These are phyloP conservation scores for Tenthredo distinguenda DNA, from an alignment of 2,888 invertebrate species.

Conservation along the genomic window DNA sequence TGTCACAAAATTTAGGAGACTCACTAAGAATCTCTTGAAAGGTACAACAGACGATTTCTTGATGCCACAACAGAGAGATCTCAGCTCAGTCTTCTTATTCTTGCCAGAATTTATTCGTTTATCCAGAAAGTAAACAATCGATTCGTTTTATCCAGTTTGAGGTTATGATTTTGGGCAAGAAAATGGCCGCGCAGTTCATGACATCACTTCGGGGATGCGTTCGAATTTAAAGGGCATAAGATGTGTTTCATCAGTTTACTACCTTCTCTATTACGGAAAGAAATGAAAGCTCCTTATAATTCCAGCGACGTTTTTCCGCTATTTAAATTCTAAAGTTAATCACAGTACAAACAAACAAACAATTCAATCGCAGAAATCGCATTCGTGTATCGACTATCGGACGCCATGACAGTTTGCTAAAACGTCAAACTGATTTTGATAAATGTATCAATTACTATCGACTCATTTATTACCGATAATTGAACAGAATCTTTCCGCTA, in stretches of 20 bases:
- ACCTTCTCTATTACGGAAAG: not conserved
- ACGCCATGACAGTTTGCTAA: conserved; percentile 11
- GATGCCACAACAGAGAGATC: not conserved
- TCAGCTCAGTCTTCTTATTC: not conserved
- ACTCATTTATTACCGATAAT: not conserved
- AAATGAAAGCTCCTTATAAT: not conserved
- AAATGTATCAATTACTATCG: not conserved
- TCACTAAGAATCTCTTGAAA: not conserved
- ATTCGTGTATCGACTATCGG: not conserved
- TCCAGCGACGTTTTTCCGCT: not conserved
- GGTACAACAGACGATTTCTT: not conserved
- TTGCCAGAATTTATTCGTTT: not conserved
- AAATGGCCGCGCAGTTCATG: not conserved
- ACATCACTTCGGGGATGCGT: not conserved
- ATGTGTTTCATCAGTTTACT: not conserved
- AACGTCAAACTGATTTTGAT: not conserved
- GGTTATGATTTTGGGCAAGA: not conserved
- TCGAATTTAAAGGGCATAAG: not conserved
- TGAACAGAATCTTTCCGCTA: not conserved
- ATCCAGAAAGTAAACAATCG: conserved; percentile 8
- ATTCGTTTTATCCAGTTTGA: not conserved
- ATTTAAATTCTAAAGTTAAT: not conserved
- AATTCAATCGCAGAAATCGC: not conserved
- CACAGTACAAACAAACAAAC: not conserved
- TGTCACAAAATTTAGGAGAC: not conserved